Evolutionary conservation across 1,140 invertebrate species (phyloP).

Genomic region (Asobara japonica): DNA sequence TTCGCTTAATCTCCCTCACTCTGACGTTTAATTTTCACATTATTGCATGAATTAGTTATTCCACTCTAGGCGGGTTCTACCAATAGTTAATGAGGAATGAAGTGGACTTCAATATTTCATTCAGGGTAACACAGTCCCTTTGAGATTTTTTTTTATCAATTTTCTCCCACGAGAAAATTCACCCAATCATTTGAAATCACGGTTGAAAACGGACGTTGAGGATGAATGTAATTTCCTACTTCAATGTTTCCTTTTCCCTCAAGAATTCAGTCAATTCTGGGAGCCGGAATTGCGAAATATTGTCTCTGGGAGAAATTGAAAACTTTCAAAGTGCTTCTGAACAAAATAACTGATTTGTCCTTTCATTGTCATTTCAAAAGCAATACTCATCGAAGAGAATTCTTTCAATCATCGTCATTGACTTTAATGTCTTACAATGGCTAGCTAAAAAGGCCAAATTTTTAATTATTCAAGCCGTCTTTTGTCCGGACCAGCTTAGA

Average conservation of each 20-base stretch:
- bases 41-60: neutral
- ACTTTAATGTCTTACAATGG: no score
- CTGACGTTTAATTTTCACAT: neutral
- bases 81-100: neutral
- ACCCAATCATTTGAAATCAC: neutral
- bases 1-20: neutral
- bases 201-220: neutral
- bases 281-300: neutral
- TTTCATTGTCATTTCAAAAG: neutral
- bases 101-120: conserved; percentile 1
- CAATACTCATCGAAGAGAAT: neutral
- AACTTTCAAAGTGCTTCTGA: neutral
- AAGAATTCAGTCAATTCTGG: neutral
- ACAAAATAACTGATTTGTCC: neutral
- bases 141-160: neutral
- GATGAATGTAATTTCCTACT: neutral
- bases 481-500: neutral
- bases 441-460: neutral
- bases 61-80: neutral
- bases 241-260: neutral
- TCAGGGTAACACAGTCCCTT: neutral
- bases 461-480: neutral
- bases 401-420: no score
- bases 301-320: neutral
- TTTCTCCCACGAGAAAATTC: neutral